Conservation (phyloP, 2,113 vertebrate species). For the Pelecanus crispus region DNA sequence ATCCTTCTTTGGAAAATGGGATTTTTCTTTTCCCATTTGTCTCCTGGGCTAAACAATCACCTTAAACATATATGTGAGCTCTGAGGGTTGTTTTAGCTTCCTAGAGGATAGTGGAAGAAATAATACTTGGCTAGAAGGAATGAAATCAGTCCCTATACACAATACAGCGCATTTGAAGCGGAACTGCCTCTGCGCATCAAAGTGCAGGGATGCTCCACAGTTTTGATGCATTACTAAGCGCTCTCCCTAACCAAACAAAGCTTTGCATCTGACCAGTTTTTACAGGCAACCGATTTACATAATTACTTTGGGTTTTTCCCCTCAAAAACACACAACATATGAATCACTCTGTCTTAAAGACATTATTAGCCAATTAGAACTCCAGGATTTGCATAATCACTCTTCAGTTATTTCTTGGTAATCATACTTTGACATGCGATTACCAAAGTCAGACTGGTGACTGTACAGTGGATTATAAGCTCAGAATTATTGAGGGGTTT, state of each 20-base stretch:
- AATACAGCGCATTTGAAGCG: not conserved
- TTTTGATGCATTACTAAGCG: not conserved
- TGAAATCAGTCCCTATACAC: not conserved
- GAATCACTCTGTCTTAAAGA: slow-evolving; percentile 49
- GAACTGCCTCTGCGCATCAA: not conserved
- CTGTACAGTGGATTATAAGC: not conserved
- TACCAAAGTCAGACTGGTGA: not conserved
- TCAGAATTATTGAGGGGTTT: slow-evolving; percentile 1
- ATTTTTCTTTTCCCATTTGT: slow-evolving; percentile 1
- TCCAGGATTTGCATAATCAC: slow-evolving; percentile 46
- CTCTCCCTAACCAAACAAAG: slow-evolving; percentile 20
- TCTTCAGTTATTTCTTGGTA: slow-evolving; percentile 51
- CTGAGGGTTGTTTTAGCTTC: slow-evolving; percentile 49
- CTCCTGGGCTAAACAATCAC: slow-evolving; percentile 16
- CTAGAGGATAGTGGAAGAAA: slow-evolving; percentile 21
- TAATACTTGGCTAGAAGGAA: not conserved
- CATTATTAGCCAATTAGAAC: slow-evolving; percentile 62
- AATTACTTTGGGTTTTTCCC: slow-evolving; percentile 33
- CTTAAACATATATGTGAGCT: slow-evolving; percentile 37
- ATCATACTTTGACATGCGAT: slow-evolving; percentile 1
- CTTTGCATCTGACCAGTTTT: slow-evolving; percentile 23
- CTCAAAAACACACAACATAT: slow-evolving; percentile 39
- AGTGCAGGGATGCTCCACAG: not conserved
- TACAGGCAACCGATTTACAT: slow-evolving; percentile 47
- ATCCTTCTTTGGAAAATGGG: not conserved